These are phyloP conservation scores for Hoplostethus atlanticus DNA, from an alignment of 2,797 vertebrate genomes.

Conservation along the genomic window DNA sequence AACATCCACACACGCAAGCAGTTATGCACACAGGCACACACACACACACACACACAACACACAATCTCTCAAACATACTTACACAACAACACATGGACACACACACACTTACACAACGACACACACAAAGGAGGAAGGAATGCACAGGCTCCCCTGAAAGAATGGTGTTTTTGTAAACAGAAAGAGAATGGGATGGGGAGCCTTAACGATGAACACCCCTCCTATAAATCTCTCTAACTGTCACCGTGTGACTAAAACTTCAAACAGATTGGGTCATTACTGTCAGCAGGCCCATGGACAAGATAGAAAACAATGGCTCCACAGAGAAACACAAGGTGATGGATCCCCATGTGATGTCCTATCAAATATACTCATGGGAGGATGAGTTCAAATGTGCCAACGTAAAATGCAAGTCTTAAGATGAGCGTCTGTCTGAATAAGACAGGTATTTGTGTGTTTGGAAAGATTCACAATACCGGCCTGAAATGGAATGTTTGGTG, in stretches of 20 bases:
- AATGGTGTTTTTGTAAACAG: conserved; percentile 33
- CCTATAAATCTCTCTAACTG: conserved; percentile 52
- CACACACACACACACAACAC: neutral
- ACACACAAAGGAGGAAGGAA: neutral
- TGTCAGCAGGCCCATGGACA: conserved; percentile 36
- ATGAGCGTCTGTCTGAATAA: conserved; percentile 3
- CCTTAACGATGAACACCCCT: conserved; percentile 35
- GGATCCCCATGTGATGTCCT: conserved; percentile 37
- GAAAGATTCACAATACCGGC: neutral
- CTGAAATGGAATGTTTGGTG: neutral
- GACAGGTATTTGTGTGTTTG: conserved; percentile 5
- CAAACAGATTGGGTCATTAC: conserved; percentile 52
- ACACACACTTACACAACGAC: neutral
- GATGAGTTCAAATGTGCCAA: conserved; percentile 37
- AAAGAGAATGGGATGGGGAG: conserved; percentile 35
- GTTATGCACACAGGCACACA: neutral
- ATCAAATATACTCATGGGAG: conserved; percentile 30
- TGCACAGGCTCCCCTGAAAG: conserved; percentile 8
- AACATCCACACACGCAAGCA: neutral
- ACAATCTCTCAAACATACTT: neutral
- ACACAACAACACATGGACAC: neutral
- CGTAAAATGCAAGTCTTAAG: conserved; percentile 18
- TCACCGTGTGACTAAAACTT: conserved; percentile 50
- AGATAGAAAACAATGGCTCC: conserved; percentile 47
- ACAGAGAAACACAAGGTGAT: conserved; percentile 31